phyloP scores from a whole-genome alignment of 2,113 vertebrate species.

The Merops nubicus region DNA sequence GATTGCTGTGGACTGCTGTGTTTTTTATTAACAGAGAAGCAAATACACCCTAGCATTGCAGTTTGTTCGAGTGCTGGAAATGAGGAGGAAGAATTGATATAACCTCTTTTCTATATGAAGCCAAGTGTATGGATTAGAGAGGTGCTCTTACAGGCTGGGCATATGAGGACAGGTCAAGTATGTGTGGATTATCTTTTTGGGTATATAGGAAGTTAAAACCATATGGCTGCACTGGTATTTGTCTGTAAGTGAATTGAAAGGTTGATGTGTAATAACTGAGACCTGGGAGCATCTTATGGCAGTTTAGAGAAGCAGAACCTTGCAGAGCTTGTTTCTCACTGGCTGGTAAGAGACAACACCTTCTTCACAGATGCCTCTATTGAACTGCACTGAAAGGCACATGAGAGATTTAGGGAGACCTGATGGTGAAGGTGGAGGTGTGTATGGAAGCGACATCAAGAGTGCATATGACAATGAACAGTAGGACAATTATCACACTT shows the following conservation, averaged over 20 bases:
- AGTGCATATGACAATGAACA: neutral
- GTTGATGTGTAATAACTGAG: neutral
- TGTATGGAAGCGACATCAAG: accelerated
- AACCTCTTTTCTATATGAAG: neutral
- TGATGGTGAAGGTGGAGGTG: neutral
- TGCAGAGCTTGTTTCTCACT: neutral
- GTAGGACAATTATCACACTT: neutral
- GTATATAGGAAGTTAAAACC: neutral
- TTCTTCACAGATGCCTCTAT: neutral
- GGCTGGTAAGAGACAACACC: neutral
- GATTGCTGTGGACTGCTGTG: neutral
- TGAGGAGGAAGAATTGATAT: neutral
- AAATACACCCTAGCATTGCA: neutral
- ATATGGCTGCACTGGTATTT: neutral
- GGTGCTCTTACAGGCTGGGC: neutral
- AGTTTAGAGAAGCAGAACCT: neutral
- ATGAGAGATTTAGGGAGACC: neutral
- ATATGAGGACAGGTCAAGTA: accelerated
- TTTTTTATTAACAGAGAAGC: neutral
- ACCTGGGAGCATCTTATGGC: neutral
- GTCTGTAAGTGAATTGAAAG: neutral
- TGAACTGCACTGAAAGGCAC: neutral
- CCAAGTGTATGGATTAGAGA: neutral
- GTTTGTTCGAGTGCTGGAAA: neutral
- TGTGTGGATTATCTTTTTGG: neutral